Conservation (phyloP, 2,113 vertebrate genomes). For the Xiphophorus couchianus region DNA sequence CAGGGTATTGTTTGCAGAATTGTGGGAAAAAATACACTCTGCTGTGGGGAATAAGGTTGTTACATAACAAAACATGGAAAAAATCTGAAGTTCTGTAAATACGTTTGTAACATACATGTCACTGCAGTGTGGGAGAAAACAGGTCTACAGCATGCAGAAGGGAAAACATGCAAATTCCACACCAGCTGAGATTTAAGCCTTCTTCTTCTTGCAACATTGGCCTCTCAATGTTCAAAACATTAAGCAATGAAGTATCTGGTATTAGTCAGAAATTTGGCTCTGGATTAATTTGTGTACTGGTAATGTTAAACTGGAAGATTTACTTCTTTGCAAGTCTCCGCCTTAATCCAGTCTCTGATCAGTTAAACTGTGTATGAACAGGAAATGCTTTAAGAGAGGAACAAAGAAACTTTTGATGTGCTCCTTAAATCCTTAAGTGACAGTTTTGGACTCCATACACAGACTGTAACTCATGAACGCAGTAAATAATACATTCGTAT, state of each 20-base stretch:
- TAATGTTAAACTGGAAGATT: background rate
- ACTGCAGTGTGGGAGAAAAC: too few species aligned
- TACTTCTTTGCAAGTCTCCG: background rate
- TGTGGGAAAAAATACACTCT: too few species aligned
- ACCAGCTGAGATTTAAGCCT: too few species aligned
- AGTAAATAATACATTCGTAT: constrained; percentile 3
- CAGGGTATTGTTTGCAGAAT: too few species aligned
- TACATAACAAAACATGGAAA: too few species aligned
- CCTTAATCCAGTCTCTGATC: background rate
- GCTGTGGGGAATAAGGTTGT: too few species aligned
- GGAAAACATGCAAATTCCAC: too few species aligned
- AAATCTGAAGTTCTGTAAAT: too few species aligned
- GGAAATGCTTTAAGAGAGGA: background rate
- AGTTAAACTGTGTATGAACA: background rate
- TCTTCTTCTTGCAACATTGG: too few species aligned
- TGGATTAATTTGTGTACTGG: background rate
- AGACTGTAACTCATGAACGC: background rate
- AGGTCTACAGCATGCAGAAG: too few species aligned
- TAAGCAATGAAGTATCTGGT: background rate
- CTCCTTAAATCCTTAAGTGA: background rate
- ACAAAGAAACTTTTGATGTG: background rate
- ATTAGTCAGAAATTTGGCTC: background rate
- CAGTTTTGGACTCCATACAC: background rate
- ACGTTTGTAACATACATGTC: too few species aligned
- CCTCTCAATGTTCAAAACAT: too few species aligned